phyloP scores from a whole-genome alignment of 2,888 invertebrate genomes.

The Drosophila pegasa region DNA sequence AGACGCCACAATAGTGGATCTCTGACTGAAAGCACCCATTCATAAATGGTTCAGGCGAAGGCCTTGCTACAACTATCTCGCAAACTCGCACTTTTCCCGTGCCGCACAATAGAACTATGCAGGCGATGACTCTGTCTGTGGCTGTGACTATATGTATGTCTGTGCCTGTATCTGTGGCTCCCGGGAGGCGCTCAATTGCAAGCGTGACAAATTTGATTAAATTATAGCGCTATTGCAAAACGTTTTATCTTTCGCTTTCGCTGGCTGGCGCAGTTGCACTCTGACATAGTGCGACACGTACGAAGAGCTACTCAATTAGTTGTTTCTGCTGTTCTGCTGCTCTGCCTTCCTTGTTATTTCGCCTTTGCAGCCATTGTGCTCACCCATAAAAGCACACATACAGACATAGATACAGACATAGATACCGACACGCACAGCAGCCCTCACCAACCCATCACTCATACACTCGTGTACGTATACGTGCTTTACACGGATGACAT shows the following conservation, averaged over 20 bases:
- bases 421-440: conserved; percentile 27
- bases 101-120: conserved; percentile 11
- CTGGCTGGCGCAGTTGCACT: conserved; percentile 65
- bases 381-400: conserved; percentile 8
- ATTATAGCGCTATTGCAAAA: conserved; percentile 79
- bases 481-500: conserved; percentile 52
- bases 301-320: conserved; percentile 71
- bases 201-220: conserved; percentile 81
- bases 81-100: conserved; percentile 12
- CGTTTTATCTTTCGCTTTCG: conserved; percentile 73
- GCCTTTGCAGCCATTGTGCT: conserved; percentile 52
- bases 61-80: conserved; percentile 13
- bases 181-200: conserved; percentile 70
- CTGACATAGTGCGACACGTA: conserved; percentile 53
- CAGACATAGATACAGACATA: conserved; percentile 36
- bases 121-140: background rate
- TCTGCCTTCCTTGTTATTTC: conserved; percentile 30
- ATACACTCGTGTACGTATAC: conserved; percentile 28
- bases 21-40: conserved; percentile 50
- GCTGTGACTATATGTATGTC: background rate
- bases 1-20: conserved; percentile 1
- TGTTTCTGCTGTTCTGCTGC: conserved; percentile 66
- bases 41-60: conserved; percentile 59
- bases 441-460: conserved; percentile 8
- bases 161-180: conserved; percentile 1